Conservation (phyloP, 2,797 vertebrate species). For the Phrynocephalus forsythii region DNA sequence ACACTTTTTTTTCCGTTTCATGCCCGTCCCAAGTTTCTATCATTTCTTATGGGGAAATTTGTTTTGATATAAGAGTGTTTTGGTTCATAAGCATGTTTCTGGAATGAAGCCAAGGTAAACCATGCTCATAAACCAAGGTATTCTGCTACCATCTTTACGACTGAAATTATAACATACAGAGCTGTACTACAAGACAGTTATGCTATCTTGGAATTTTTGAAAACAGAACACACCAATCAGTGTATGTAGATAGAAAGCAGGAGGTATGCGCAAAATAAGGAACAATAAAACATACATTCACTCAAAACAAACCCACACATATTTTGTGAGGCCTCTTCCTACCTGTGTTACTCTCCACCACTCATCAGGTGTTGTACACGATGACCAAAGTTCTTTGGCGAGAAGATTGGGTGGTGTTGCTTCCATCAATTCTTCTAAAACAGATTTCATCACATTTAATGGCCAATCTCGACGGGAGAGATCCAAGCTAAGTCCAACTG, state of each 20-base stretch:
- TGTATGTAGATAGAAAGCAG: background rate
- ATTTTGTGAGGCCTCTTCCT: background rate
- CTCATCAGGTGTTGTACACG: slow-evolving; percentile 94
- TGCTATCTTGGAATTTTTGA: background rate
- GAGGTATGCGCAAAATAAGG: background rate
- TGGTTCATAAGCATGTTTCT: no score
- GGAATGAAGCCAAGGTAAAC: no score
- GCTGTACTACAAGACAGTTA: background rate
- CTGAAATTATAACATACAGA: background rate
- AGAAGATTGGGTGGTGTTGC: slow-evolving; percentile 94
- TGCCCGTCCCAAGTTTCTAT: no score
- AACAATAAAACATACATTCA: background rate
- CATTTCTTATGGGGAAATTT: no score
- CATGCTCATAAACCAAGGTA: no score
- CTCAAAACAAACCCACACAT: background rate
- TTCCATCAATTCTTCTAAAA: slow-evolving; percentile 96
- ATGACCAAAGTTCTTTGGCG: slow-evolving; percentile 99
- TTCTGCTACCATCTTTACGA: background rate
- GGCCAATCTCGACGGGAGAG: slow-evolving; percentile 97
- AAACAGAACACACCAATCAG: background rate
- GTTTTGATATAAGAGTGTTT: no score
- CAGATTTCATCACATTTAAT: slow-evolving; percentile 94
- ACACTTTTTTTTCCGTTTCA: no score
- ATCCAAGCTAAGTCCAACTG: slow-evolving; percentile 92
- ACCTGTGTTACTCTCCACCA: slow-evolving; percentile 99